Evolutionary conservation across 2,113 vertebrate species (phyloP).

Genomic region (Podilymbus podiceps): DNA sequence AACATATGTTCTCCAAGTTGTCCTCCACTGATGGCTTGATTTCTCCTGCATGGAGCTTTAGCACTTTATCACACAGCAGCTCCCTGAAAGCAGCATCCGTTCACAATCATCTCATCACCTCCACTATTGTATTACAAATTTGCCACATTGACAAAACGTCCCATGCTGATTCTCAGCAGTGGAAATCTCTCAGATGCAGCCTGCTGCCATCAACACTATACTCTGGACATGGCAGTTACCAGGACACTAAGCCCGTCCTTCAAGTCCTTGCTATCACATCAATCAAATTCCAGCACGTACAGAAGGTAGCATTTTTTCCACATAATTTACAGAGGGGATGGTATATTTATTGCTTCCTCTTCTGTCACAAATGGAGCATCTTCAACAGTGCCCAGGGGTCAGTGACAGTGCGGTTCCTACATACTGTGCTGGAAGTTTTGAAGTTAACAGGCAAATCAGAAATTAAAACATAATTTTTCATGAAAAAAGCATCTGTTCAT

Average conservation of each 20-base stretch:
- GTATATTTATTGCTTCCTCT: background rate
- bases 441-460: background rate
- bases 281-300: background rate
- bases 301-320: background rate
- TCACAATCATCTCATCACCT: background rate
- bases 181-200: background rate
- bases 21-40: background rate
- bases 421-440: background rate
- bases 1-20: background rate
- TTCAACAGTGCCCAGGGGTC: background rate
- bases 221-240: background rate
- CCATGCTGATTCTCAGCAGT: background rate
- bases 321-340: background rate
- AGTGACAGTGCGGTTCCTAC: background rate
- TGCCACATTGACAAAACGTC: background rate
- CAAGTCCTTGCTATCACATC: background rate
- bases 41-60: background rate
- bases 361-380: background rate
- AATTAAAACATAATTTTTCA: background rate
- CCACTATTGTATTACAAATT: background rate
- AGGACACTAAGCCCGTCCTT: background rate
- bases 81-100: background rate
- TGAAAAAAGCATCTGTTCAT: background rate
- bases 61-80: background rate
- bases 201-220: background rate